A percentile compares a stretch with the other conserved stretches of the same genome.
Conservation (phyloP, 1,140 invertebrate species). For the Drosophila lini region DNA sequence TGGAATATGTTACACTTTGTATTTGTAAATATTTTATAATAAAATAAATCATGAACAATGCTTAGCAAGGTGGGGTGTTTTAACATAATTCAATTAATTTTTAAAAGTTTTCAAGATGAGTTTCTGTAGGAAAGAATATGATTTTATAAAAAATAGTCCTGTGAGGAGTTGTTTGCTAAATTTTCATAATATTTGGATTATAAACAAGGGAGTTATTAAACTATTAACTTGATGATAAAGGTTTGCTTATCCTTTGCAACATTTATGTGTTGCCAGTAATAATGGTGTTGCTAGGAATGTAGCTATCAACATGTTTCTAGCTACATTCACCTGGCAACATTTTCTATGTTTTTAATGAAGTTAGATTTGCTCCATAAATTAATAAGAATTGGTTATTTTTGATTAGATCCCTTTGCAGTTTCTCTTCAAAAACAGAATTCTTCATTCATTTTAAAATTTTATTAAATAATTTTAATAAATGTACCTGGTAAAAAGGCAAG, state of each 20-base stretch:
- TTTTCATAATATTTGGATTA: neutral
- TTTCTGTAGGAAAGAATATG: neutral
- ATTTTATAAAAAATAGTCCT: neutral
- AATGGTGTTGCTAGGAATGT: neutral
- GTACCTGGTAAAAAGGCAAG: no score
- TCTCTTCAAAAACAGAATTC: neutral
- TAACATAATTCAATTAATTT: neutral
- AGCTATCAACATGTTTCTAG: neutral
- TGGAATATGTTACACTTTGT: neutral
- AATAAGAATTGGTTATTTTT: neutral
- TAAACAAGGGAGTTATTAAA: neutral
- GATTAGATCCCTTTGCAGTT: neutral
- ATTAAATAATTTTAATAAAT: no score
- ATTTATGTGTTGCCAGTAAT: neutral
- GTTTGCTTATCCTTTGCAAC: neutral
- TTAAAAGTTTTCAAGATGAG: no score
- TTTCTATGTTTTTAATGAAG: neutral
- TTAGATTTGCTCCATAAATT: neutral
- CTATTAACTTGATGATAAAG: no score
- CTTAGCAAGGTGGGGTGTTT: neutral
- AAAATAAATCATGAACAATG: neutral
- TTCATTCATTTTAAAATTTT: neutral
- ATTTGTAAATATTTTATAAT: slow-evolving; percentile 10
- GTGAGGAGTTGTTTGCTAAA: neutral
- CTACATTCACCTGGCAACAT: neutral